Evolutionary conservation across 2,888 invertebrate species (phyloP), one percentile per base, ranked within the genome.

Genomic region (Amiota communis): DNA sequence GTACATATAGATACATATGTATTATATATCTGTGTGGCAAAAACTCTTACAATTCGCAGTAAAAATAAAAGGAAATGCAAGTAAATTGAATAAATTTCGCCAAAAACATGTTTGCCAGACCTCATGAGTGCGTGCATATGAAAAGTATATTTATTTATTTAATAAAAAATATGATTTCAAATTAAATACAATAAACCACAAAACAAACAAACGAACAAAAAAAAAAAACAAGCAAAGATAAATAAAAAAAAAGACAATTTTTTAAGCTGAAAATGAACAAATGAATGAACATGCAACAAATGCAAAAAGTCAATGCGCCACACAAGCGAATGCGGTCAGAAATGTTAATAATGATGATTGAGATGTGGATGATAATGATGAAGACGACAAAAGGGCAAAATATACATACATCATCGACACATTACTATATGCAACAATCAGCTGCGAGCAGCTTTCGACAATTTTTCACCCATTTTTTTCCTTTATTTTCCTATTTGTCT

Each of bases 251-350:
- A 63, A 46, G 15, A 12, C 13, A n/a, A 36, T 36, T 36, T 36
- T 36, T 36, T 17, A 20, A 13, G 15, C n/a, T 63, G 12, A 23
- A 51, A 15, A 68, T 68, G 67, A 68, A 23, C 53, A 51, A 51
- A 53, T 23, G 3, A 23, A 23, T 17, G 59, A 13, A 36, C 63
- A 46, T 63, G 23, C 36, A 51, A 67, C 67, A 68, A 68, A 68
- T 51, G 67, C 13, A 49, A 36, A n/a, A 6, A 65, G 65, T 65
- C 65, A 65, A 48, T 65, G 65, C n/a, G 65, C 65, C 15, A 51
- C 17, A n/a, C 67, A 51, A 17, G 67, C 67, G 53, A 68, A 68
- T 53, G 51, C 67, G 67, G 67, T 68, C 67, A 68, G 51, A 59
- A 59, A 59, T 11, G 15, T 8, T 20, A 59, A 17, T 17, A 10